A percentile compares a stretch with the other conserved stretches of the same genome.
Evolutionary conservation across 2,113 vertebrate species (phyloP).

Genomic region (Cygnus buccinator): DNA sequence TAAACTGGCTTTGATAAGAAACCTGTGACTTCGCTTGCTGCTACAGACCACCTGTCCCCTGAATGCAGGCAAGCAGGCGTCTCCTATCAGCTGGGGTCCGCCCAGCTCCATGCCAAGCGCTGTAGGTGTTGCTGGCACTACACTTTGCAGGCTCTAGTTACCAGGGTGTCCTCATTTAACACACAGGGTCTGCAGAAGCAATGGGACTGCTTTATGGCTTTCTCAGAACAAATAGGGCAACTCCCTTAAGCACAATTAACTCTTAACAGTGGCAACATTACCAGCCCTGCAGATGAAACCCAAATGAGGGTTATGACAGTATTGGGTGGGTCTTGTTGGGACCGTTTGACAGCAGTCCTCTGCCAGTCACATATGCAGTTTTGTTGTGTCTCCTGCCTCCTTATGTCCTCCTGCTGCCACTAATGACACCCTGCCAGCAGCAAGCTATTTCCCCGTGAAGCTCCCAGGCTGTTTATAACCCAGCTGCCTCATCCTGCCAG

Average conservation of each 20-base stretch:
- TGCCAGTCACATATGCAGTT: background rate
- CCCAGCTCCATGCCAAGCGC: accelerated
- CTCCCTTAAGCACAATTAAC: background rate
- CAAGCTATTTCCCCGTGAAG: background rate
- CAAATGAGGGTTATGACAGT: background rate
- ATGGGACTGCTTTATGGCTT: background rate
- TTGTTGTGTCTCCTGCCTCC: background rate
- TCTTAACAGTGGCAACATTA: background rate
- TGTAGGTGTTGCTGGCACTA: background rate
- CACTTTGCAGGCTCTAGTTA: background rate
- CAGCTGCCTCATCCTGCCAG: background rate
- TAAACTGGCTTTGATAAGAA: background rate
- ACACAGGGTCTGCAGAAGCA: background rate
- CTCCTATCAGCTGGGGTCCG: background rate
- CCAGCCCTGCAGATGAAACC: background rate
- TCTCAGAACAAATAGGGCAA: background rate
- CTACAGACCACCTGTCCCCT: background rate
- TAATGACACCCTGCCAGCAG: constrained; percentile 19
- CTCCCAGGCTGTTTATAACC: background rate
- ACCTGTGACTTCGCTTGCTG: background rate
- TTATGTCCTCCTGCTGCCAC: constrained; percentile 26
- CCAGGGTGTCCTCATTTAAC: background rate
- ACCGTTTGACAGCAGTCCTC: background rate
- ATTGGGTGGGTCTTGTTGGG: background rate
- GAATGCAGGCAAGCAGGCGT: accelerated